phyloP scores from a whole-genome alignment of 2,113 vertebrate species.

The Odontophorus gujanensis region DNA sequence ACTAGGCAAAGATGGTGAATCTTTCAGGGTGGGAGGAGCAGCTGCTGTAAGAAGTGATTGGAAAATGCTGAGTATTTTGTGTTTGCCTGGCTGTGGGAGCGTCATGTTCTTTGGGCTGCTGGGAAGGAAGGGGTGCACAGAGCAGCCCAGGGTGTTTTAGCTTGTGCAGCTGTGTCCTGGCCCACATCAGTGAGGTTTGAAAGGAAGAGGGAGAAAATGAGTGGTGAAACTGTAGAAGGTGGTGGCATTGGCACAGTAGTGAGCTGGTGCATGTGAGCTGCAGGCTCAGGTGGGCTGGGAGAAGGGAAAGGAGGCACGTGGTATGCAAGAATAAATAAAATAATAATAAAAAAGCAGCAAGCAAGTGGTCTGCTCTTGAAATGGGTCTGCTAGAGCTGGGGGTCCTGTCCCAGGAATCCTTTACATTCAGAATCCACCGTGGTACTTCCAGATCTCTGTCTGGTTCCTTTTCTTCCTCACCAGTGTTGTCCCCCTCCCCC shows the following conservation, averaged over 20 bases:
- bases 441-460: slow-evolving; percentile 21
- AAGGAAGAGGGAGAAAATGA: neutral
- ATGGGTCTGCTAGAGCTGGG: neutral
- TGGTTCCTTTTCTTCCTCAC: slow-evolving; percentile 43
- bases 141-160: neutral
- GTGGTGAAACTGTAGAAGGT: neutral
- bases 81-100: neutral
- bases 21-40: neutral
- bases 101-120: neutral
- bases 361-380: neutral
- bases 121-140: neutral
- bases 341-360: neutral
- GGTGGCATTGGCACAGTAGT: neutral
- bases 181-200: neutral
- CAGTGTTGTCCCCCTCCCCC: slow-evolving; percentile 22
- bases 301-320: neutral
- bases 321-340: neutral
- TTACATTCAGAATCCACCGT: neutral
- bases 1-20: neutral
- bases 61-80: neutral
- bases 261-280: neutral
- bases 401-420: neutral
- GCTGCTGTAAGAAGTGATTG: neutral
- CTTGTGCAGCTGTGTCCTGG: neutral
- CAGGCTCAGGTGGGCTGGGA: neutral